Percentiles rank a stretch among this genome's conserved stretches.
These are phyloP conservation scores for Crypturellus tataupa DNA, from an alignment of 2,797 vertebrate species.

Conservation along the genomic window DNA sequence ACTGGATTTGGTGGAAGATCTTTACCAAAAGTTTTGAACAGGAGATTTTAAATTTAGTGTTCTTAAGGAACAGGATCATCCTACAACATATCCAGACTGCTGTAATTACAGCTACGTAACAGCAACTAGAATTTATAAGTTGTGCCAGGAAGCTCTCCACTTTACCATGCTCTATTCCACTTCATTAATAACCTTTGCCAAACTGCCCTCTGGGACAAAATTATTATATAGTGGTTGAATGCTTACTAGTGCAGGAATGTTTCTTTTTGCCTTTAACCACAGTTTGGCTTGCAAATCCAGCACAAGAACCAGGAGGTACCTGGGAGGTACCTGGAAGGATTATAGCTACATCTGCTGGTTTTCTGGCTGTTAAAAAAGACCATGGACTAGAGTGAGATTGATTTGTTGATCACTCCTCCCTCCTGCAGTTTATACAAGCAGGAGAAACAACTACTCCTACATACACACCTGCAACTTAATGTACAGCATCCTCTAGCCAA, in stretches of 20 bases:
- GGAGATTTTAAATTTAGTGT: conserved; percentile 49
- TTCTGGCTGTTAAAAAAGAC: neutral
- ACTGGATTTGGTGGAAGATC: neutral
- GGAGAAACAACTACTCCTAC: neutral
- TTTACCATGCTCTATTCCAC: neutral
- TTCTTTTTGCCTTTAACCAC: conserved; percentile 54
- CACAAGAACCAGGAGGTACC: conserved; percentile 8
- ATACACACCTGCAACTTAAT: neutral
- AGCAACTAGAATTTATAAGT: conserved; percentile 21
- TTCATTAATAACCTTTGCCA: conserved; percentile 57
- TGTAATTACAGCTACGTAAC: conserved; percentile 31
- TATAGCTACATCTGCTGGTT: conserved; percentile 11
- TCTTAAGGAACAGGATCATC: neutral
- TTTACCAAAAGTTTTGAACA: conserved; percentile 52
- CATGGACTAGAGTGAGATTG: neutral
- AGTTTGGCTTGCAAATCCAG: conserved; percentile 24
- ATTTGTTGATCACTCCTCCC: conserved; percentile 26
- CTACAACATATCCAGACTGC: conserved; percentile 39
- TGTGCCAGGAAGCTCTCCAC: conserved; percentile 45
- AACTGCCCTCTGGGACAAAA: conserved; percentile 54
- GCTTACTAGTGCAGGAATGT: conserved; percentile 32
- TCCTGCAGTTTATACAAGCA: neutral
- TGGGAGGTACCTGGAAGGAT: conserved; percentile 27
- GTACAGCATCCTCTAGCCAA: neutral
- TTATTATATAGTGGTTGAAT: conserved; percentile 48